Base-by-base conservation (phyloP, 2,113 vertebrate genomes). In the Calyptommatus sinebrachiatus region DNA sequence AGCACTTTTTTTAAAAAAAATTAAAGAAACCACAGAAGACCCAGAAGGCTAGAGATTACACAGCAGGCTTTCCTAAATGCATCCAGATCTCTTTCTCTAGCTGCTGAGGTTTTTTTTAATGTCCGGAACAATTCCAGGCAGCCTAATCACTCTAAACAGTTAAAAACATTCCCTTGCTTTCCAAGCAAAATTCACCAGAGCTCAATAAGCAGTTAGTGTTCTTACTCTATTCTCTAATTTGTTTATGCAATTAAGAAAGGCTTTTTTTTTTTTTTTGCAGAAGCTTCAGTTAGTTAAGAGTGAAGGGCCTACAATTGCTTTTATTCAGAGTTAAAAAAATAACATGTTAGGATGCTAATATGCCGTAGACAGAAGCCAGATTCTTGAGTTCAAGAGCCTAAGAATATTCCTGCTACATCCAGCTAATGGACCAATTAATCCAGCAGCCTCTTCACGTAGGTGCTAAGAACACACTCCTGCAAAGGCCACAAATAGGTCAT, bases 181-280 rank as follows among this genome's bases (percentile, higher is more conserved):
- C 65, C 16, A 60, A 69, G 72, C 7, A 14, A 68, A 81, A 74
- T 80, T 74, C 28, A 24, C 79, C 31, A 60, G 50, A 10, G 79
- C 63, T 67, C 63, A 67, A 60, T 74, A 68, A 11, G 61, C 29
- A 29, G 12, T 26, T 72, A 65, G 31, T 1, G 35, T n/a, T 46
- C 26, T 28, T 22, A 48, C 48, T 68, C 50, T 10, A 1, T 60
- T 60, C 65, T 22, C 50, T 46, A 69, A 68, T 81, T 81, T 68
- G 79, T 81, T 81, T 60, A 75, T 60, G 45, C 35, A 57, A 81
- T 74, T 73, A 75, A 68, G 79, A 29, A 11, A 60, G 31, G 48
- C 71, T 60, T 41, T 41, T 60, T 74, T 75, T 69, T 60, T 41
- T 41, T 60, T 74, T 75, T 69, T 35, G 21, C 70, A 74, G 29